phyloP scores from a whole-genome alignment of 1,140 invertebrate species.

The Adoxophyes honmai region DNA sequence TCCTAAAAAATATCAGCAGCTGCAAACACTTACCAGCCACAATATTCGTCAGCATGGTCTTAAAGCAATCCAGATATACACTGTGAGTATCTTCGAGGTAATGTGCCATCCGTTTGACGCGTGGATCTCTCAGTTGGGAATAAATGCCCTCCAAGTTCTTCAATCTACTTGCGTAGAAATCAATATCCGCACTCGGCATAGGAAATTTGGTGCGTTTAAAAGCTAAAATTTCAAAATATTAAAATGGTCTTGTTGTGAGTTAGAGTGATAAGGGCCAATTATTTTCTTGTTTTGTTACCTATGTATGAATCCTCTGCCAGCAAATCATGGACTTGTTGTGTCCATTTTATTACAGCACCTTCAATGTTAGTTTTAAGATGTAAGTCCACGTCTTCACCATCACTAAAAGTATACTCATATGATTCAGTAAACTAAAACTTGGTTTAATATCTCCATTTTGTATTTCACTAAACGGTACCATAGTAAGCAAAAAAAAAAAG shows the following conservation, averaged over 20 bases:
- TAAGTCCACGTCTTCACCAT: conserved; percentile 79
- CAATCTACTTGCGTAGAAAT: conserved; percentile 82
- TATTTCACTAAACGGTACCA: too few species aligned
- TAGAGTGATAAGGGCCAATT: too few species aligned
- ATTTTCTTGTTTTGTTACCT: conserved; percentile 27
- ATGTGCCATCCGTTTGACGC: conserved; percentile 88
- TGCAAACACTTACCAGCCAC: not conserved
- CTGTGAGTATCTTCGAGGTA: conserved; percentile 86
- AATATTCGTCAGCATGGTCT: conserved; percentile 81
- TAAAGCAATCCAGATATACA: conserved; percentile 85
- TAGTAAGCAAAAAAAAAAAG: too few species aligned
- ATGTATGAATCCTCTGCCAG: conserved; percentile 85
- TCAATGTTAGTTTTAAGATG: conserved; percentile 87
- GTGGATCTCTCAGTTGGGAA: conserved; percentile 86
- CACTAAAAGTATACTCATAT: conserved; percentile 38
- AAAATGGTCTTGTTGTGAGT: too few species aligned
- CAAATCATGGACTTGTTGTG: conserved; percentile 85
- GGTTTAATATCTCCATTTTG: too few species aligned
- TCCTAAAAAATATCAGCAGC: too few species aligned
- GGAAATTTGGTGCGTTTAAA: conserved; percentile 81
- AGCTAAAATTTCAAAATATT: conserved; percentile 35
- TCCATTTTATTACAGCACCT: conserved; percentile 89
- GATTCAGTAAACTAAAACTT: too few species aligned
- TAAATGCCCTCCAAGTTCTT: conserved; percentile 91
- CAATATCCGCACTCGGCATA: conserved; percentile 83